Conservation (phyloP, 2,888 invertebrate species). For the Sclerodermus sp. region DNA sequence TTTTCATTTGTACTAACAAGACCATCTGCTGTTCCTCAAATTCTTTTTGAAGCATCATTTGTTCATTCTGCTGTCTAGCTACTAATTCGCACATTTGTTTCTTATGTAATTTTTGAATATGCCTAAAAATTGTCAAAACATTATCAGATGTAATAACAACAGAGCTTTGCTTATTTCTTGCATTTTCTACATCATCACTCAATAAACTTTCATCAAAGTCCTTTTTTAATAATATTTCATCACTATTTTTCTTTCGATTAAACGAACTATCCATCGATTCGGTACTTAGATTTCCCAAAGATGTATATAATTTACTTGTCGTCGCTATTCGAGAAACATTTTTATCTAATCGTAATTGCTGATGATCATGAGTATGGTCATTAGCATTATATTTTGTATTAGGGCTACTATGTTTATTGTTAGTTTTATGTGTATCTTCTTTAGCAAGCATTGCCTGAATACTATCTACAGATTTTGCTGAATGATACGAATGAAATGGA, state of each 20-base stretch:
- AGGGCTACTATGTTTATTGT: slow-evolving; percentile 6
- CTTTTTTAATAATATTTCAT: neutral
- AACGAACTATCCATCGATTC: slow-evolving; percentile 58
- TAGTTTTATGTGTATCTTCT: slow-evolving; percentile 22
- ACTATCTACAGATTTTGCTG: slow-evolving; percentile 43
- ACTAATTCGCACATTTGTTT: slow-evolving; percentile 66
- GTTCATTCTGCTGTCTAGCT: slow-evolving; percentile 68
- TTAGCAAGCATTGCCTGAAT: slow-evolving; percentile 40
- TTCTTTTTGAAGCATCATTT: slow-evolving; percentile 64
- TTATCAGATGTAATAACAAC: slow-evolving; percentile 41
- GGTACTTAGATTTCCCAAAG: slow-evolving; percentile 28
- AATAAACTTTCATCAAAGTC: too few species aligned
- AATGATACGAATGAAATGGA: slow-evolving; percentile 18
- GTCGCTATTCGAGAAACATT: slow-evolving; percentile 24
- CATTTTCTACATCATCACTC: slow-evolving; percentile 1
- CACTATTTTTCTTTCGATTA: slow-evolving; percentile 66
- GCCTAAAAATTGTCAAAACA: slow-evolving; percentile 43
- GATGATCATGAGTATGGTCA: slow-evolving; percentile 2
- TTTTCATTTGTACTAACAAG: slow-evolving; percentile 59
- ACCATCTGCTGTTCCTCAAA: slow-evolving; percentile 69
- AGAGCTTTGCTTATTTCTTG: slow-evolving; percentile 33
- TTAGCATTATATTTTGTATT: too few species aligned
- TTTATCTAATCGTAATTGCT: slow-evolving; percentile 16
- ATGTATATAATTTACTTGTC: slow-evolving; percentile 34
- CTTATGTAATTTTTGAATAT: slow-evolving; percentile 68